Conservation (phyloP, 2,888 invertebrate species). For the Pseudococcus viburni region DNA sequence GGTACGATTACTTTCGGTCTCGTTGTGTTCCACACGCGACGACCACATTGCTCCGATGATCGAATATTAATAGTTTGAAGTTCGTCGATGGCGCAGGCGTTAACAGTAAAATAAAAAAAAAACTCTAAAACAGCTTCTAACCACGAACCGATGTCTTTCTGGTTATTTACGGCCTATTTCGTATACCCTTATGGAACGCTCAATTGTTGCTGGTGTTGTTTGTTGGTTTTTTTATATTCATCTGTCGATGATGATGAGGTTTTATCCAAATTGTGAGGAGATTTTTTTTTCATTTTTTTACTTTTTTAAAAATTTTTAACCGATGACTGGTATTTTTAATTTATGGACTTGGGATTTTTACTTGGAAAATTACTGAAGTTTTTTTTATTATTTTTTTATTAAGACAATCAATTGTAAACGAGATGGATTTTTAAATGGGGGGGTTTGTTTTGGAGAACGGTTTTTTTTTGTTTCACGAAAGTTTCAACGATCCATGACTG, state of each 20-base stretch:
- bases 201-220: background rate
- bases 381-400: conserved; percentile 11
- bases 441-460: background rate
- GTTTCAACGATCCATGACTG: conserved; percentile 17
- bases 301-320: conserved; percentile 14
- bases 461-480: background rate
- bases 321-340: conserved; percentile 24
- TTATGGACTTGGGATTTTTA: background rate
- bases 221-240: background rate
- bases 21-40: conserved; percentile 7
- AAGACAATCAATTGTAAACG: conserved; percentile 20
- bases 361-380: background rate
- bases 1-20: conserved; percentile 1
- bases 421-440: conserved; percentile 10
- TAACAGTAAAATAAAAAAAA: background rate
- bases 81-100: conserved; percentile 7
- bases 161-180: conserved; percentile 31
- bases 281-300: conserved; percentile 39
- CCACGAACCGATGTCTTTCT: conserved; percentile 6
- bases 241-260: background rate
- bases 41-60: conserved; percentile 3
- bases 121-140: background rate
- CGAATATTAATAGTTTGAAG: conserved; percentile 7
- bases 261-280: background rate
- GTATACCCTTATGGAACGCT: conserved; percentile 4